phyloP scores from a whole-genome alignment of 2,888 invertebrate species.

The Microchrysa polita region DNA sequence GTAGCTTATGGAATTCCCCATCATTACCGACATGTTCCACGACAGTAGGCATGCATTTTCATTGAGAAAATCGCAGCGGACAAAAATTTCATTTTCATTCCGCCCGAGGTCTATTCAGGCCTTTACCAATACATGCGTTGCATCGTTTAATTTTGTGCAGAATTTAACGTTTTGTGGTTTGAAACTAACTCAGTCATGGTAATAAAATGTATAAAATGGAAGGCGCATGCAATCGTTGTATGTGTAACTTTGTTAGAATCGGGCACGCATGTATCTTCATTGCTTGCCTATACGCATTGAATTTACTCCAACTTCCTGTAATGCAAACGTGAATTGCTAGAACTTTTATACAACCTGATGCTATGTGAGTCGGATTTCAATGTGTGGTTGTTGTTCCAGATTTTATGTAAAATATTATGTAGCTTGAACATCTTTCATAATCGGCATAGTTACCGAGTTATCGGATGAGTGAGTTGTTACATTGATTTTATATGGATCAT shows the following conservation, averaged over 20 bases:
- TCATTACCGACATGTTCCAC: too few species aligned
- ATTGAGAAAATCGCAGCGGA: too few species aligned
- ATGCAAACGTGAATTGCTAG: background rate
- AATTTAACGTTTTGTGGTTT: conserved; percentile 17
- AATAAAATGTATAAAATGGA: conserved; percentile 34
- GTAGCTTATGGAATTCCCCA: too few species aligned
- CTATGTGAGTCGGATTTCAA: background rate
- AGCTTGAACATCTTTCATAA: too few species aligned
- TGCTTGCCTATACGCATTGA: conserved; percentile 19
- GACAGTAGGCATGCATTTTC: too few species aligned
- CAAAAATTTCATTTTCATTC: too few species aligned
- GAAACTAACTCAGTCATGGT: conserved; percentile 26
- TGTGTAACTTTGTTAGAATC: background rate
- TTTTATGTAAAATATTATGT: background rate
- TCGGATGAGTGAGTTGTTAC: too few species aligned
- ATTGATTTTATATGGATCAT: too few species aligned
- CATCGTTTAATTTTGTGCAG: conserved; percentile 10
- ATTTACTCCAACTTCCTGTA: conserved; percentile 33
- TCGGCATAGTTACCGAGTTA: too few species aligned
- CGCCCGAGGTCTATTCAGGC: too few species aligned
- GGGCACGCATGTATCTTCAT: background rate
- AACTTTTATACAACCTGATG: background rate
- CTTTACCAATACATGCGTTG: too few species aligned
- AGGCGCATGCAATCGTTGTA: background rate
- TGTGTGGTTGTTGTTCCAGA: background rate